These are phyloP conservation scores for Drosophila rufa DNA, from an alignment of 1,140 invertebrate genomes.

Conservation along the genomic window DNA sequence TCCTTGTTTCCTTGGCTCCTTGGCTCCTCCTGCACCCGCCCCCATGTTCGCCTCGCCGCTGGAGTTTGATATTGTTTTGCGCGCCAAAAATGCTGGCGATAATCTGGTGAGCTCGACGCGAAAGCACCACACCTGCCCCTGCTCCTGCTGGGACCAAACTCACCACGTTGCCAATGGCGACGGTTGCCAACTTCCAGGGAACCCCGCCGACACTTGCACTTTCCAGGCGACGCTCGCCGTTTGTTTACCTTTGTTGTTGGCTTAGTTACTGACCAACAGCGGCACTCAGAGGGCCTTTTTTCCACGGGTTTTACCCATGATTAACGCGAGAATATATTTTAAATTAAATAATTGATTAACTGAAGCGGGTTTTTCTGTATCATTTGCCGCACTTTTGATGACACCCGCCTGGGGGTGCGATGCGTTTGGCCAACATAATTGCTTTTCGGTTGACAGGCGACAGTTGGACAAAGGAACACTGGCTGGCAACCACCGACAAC, in stretches of 20 bases:
- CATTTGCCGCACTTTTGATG: constrained; percentile 8
- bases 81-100: constrained; percentile 70
- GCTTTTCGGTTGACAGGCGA: constrained; percentile 34
- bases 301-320: constrained; percentile 31
- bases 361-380: constrained; percentile 10
- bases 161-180: constrained; percentile 68
- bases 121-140: constrained; percentile 20
- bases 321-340: constrained; percentile 65
- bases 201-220: constrained; percentile 62
- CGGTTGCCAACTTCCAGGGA: constrained; percentile 31
- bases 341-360: constrained; percentile 68
- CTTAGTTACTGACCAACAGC: constrained; percentile 74
- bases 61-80: constrained; percentile 75
- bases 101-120: constrained; percentile 56
- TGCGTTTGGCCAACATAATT: constrained; percentile 49
- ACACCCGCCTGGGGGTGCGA: constrained; percentile 19
- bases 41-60: constrained; percentile 62
- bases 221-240: constrained; percentile 51
- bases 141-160: constrained; percentile 35
- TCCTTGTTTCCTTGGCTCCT: constrained; percentile 8
- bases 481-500: constrained; percentile 19
- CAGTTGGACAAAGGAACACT: constrained; percentile 23
- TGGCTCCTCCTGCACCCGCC: neutral
- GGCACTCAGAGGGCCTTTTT: constrained; percentile 5
- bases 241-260: constrained; percentile 61